These are phyloP conservation scores for Pteromalus puparum DNA, from an alignment of 1,140 invertebrate genomes.

Conservation along the genomic window DNA sequence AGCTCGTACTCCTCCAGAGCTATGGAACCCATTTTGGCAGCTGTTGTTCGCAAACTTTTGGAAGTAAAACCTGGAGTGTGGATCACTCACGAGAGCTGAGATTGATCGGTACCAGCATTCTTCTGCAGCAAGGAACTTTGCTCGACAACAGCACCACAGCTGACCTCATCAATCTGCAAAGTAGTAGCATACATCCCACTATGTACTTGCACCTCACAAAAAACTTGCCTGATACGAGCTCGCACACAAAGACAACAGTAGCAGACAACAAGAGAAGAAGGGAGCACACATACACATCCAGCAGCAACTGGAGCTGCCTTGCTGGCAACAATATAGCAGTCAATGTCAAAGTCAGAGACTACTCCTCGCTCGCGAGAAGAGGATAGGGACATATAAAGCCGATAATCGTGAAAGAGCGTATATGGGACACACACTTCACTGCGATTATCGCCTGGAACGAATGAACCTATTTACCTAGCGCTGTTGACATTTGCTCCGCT, in stretches of 20 bases:
- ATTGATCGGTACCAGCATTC: slow-evolving; percentile 39
- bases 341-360: slow-evolving; percentile 49
- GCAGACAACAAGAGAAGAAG: not conserved
- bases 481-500: slow-evolving; percentile 43
- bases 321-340: slow-evolving; percentile 41
- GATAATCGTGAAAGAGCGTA: slow-evolving; percentile 35
- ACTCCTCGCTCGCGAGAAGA: not conserved
- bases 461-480: slow-evolving; percentile 40
- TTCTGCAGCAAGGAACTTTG: not conserved
- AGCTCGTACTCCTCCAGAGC: slow-evolving; percentile 83
- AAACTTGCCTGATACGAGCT: not conserved
- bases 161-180: slow-evolving; percentile 10
- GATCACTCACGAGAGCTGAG: slow-evolving; percentile 46
- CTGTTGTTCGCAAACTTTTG: slow-evolving; percentile 2
- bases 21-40: slow-evolving; percentile 71
- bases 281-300: not conserved
- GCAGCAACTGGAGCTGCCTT: slow-evolving; percentile 5
- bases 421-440: slow-evolving; percentile 19
- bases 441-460: slow-evolving; percentile 38
- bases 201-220: not conserved
- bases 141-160: not conserved
- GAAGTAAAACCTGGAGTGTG: not conserved
- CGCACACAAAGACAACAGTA: not conserved
- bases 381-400: not conserved
- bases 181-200: slow-evolving; percentile 19